Conservation (phyloP, 2,113 vertebrate species). For the Engraulis encrasicolus region DNA sequence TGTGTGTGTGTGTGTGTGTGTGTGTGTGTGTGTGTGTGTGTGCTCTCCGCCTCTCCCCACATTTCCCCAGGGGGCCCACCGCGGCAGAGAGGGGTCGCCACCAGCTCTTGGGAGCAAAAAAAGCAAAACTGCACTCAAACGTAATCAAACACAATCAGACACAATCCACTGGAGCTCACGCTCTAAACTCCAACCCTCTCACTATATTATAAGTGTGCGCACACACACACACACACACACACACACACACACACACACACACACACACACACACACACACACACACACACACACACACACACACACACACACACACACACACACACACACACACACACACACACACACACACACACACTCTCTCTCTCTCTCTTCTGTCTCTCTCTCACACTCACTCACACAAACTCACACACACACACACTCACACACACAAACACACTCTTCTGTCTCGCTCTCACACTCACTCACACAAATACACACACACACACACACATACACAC, state of each 20-base stretch:
- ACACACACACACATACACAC: not conserved
- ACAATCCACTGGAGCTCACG: conserved; percentile 59
- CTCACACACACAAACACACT: not conserved
- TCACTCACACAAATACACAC: not conserved
- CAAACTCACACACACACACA: not conserved
- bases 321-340: not conserved
- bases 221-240: not conserved
- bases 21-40: no score
- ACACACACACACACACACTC: no score
- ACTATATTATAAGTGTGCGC: not conserved
- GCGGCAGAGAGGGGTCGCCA: conserved; percentile 63
- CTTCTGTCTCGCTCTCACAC: no score
- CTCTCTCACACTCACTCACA: not conserved
- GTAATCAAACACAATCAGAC: conserved; percentile 69
- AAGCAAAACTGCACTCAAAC: conserved; percentile 62
- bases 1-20: no score
- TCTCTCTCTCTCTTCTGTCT: not conserved
- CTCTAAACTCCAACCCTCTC: conserved; percentile 43
- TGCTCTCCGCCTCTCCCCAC: no score
- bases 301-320: not conserved
- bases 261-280: not conserved
- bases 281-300: not conserved
- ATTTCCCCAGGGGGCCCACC: conserved; percentile 41
- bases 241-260: not conserved
- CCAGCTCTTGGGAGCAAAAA: conserved; percentile 60